Conservation (phyloP, 92 coral and sea anemone genomes). For the Umimayanthus kanabou region DNA sequence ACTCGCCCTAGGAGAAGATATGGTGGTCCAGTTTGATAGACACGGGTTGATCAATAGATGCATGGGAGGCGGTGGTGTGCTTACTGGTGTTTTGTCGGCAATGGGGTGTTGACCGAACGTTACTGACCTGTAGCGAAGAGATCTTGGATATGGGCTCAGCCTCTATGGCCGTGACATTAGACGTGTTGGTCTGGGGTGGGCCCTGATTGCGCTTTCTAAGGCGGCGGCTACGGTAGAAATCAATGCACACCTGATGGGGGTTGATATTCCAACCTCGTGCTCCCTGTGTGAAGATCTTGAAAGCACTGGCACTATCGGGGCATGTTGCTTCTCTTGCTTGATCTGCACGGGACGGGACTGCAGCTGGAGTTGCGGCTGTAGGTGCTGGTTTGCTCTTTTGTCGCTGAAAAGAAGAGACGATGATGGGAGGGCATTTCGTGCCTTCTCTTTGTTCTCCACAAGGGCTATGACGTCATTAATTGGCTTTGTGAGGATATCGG, state of each 20-base stretch:
- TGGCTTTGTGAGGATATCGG: constrained; percentile 47
- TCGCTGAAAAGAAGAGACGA: constrained; percentile 56
- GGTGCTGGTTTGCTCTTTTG: constrained; percentile 9
- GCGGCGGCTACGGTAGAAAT: constrained; percentile 24
- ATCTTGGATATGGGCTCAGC: too few species aligned
- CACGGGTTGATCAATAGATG: not conserved
- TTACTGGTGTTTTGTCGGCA: too few species aligned
- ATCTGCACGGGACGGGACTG: constrained; percentile 21
- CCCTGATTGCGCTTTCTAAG: not conserved
- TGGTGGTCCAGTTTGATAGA: not conserved
- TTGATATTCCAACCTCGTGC: constrained; percentile 40
- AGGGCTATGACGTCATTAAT: constrained; percentile 42
- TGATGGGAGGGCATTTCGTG: constrained; percentile 63
- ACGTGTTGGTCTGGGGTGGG: not conserved
- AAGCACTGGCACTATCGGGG: constrained; percentile 40
- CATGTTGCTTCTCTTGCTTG: constrained; percentile 35
- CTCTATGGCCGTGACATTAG: not conserved
- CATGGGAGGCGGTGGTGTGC: not conserved
- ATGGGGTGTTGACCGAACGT: too few species aligned
- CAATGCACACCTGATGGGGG: not conserved
- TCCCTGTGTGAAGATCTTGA: constrained; percentile 41
- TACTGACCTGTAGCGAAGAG: too few species aligned
- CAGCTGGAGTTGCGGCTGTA: constrained; percentile 21
- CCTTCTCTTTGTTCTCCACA: constrained; percentile 55
- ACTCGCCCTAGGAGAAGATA: constrained; percentile 3